Percentiles rank a stretch among this genome's conserved stretches.
Conservation (phyloP, 2,113 vertebrate genomes). For the Chaetura pelagica region DNA sequence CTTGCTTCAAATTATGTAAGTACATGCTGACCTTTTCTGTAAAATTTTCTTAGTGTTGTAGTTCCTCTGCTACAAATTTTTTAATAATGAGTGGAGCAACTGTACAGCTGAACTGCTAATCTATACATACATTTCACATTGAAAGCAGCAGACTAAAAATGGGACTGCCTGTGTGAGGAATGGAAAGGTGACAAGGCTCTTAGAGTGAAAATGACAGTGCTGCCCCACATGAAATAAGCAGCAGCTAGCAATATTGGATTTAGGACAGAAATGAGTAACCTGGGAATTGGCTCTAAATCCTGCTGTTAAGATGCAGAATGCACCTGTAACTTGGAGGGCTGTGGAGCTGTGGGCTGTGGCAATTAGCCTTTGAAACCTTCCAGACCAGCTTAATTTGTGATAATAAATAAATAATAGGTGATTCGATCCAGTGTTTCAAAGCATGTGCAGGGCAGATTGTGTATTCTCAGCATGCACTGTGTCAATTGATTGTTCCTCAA, state of each 20-base stretch:
- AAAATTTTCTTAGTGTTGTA: not conserved
- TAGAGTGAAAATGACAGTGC: not conserved
- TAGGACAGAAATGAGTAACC: not conserved
- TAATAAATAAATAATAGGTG: too few relatives aligned
- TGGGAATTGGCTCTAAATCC: constrained; percentile 11
- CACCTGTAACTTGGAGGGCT: not conserved
- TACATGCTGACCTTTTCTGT: constrained; percentile 62
- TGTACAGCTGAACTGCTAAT: not conserved
- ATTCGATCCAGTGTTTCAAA: not conserved
- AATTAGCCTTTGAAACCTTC: not conserved
- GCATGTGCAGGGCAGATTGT: not conserved
- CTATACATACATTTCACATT: not conserved
- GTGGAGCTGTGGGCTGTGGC: not conserved
- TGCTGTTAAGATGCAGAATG: constrained; percentile 21
- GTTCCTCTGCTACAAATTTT: not conserved
- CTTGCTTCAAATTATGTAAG: constrained; percentile 95
- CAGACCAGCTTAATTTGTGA: not conserved
- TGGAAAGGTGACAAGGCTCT: not conserved
- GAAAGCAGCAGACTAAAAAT: not conserved
- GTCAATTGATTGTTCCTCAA: not conserved
- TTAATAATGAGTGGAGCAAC: not conserved
- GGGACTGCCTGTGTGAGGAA: not conserved
- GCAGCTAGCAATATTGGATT: not conserved
- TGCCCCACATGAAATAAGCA: not conserved
- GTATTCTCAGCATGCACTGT: not conserved